Conservation (phyloP, 2,113 vertebrate genomes). For the Gulo gulo region DNA sequence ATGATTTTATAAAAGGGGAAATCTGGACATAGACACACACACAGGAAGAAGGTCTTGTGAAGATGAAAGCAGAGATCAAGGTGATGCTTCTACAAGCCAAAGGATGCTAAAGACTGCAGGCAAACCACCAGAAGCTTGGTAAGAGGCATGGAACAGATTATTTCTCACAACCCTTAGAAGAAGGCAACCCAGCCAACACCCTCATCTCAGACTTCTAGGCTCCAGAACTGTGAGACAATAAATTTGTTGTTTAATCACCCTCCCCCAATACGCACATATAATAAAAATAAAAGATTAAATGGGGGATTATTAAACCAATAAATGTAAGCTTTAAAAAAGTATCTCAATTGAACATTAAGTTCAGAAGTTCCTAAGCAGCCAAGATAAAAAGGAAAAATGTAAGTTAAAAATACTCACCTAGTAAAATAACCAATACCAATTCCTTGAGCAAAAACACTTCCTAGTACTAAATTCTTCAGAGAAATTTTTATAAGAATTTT, state of each 20-base stretch:
- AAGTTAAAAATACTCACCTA: neutral
- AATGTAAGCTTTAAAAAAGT: neutral
- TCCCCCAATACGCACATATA: neutral
- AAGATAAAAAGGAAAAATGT: neutral
- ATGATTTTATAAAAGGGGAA: neutral
- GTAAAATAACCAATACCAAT: neutral
- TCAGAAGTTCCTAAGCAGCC: neutral
- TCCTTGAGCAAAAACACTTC: neutral
- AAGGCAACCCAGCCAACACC: neutral
- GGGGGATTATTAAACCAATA: neutral
- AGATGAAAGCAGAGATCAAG: neutral
- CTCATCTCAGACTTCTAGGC: neutral
- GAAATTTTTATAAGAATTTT: neutral
- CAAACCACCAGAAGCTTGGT: neutral
- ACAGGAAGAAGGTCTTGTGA: neutral
- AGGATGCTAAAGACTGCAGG: neutral
- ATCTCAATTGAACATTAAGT: neutral
- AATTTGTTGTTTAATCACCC: neutral
- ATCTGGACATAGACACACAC: neutral
- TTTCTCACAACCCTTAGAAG: neutral
- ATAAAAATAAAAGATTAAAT: conserved; percentile 6
- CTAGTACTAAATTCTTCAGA: neutral
- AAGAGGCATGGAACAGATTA: neutral
- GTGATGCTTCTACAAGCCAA: neutral
- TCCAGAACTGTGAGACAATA: neutral